A percentile compares a stretch with the other conserved stretches of the same genome.
Conservation (phyloP, 1,140 invertebrate species). For the Nilaparvata lugens region DNA sequence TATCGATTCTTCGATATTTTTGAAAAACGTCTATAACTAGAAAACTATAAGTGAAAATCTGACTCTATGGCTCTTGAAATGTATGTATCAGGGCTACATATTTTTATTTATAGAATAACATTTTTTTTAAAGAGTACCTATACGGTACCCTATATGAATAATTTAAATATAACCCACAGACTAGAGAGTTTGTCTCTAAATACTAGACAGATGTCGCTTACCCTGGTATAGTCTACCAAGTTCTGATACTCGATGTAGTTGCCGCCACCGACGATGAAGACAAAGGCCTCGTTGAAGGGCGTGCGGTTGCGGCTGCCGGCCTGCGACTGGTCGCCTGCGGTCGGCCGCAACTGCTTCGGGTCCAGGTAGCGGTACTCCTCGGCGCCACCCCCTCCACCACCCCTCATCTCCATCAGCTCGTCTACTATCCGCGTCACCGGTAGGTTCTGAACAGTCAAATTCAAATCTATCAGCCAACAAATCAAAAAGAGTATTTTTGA, state of each 20-base stretch:
- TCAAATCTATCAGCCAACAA: no score
- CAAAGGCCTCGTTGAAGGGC: conserved; percentile 73
- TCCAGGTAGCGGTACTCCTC: conserved; percentile 89
- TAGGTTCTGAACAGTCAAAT: conserved; percentile 69
- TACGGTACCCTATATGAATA: no score
- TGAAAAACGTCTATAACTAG: no score
- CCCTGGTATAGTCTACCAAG: conserved; percentile 88
- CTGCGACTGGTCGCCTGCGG: conserved; percentile 46
- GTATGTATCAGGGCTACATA: no score
- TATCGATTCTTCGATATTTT: no score
- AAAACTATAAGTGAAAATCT: no score
- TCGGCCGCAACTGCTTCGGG: conserved; percentile 74
- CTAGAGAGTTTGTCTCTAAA: no score
- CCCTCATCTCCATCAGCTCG: conserved; percentile 80
- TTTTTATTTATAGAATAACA: no score
- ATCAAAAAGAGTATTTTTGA: no score
- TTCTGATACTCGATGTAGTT: conserved; percentile 99
- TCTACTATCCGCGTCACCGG: conserved; percentile 88
- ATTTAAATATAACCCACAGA: no score
- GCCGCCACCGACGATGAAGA: conserved; percentile 95
- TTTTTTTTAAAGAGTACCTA: no score
- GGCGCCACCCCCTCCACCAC: conserved; percentile 46
- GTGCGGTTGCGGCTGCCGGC: conserved; percentile 46
- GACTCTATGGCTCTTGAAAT: no score
- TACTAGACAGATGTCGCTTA: conserved; percentile 28